A percentile compares a stretch with the other conserved stretches of the same genome.
Evolutionary conservation across 2,888 invertebrate species (phyloP).

Genomic region (Morpho helenor): DNA sequence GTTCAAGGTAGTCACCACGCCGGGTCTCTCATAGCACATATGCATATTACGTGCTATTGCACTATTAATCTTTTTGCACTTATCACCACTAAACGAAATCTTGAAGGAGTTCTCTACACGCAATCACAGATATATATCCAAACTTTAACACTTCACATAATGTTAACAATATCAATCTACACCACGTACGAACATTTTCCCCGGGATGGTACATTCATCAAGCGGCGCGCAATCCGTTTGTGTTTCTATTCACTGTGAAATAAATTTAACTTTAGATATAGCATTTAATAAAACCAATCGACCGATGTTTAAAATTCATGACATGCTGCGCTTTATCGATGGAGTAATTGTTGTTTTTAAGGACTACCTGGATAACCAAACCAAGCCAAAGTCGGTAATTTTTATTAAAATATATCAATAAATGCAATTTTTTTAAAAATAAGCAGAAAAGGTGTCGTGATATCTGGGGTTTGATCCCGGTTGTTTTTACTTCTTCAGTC

Average conservation of each 20-base stretch:
- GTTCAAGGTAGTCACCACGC: slow-evolving; percentile 69
- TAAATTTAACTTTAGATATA: slow-evolving; percentile 40
- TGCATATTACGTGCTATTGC: slow-evolving; percentile 46
- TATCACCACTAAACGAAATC: slow-evolving; percentile 44
- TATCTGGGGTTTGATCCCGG: too few species aligned
- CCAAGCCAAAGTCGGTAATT: too few species aligned
- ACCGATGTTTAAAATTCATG: slow-evolving; percentile 26
- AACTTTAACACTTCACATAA: slow-evolving; percentile 31
- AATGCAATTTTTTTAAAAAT: too few species aligned
- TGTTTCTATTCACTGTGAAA: slow-evolving; percentile 36
- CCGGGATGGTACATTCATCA: slow-evolving; percentile 32
- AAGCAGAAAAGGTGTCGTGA: too few species aligned
- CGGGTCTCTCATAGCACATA: slow-evolving; percentile 74
- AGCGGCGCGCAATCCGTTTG: slow-evolving; percentile 32
- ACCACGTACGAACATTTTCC: slow-evolving; percentile 69
- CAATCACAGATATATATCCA: slow-evolving; percentile 28
- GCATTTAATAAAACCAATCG: slow-evolving; percentile 4
- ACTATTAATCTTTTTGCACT: slow-evolving; percentile 52
- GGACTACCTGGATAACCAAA: too few species aligned
- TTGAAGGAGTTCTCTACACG: slow-evolving; percentile 34
- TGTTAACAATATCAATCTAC: slow-evolving; percentile 49
- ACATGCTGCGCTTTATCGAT: slow-evolving; percentile 34
- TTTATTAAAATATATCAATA: too few species aligned
- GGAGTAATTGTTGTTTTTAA: slow-evolving; percentile 29
- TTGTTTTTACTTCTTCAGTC: too few species aligned